Base-by-base conservation (phyloP, 2,797 vertebrate genomes). In the Hoplostethus atlanticus region DNA sequence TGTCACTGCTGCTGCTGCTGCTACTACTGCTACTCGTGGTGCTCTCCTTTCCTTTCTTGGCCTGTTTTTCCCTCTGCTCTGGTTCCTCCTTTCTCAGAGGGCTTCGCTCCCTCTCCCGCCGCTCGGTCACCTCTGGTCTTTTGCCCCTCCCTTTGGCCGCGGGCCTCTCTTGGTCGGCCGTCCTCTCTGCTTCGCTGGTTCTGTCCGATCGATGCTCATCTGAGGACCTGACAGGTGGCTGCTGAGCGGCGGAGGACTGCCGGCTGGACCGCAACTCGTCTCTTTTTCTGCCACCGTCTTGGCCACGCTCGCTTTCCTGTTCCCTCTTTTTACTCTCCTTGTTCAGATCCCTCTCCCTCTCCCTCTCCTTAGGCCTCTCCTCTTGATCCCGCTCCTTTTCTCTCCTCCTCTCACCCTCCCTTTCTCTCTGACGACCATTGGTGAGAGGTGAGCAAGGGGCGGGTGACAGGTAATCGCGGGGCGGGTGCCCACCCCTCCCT, bases 11-110 rank as follows among this genome's bases (percentile, higher is more conserved):
- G 0, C 88, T 74, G 0, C 81, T 76, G 0, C 85, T 77, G 0
- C 87, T 77, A 0, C 85, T 81, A 0, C 85, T 87, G 0, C 88
- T 86, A 4, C 90, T 92, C 30, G 87, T 90, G 13, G 86, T 91
- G 59, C 84, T 87, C 47, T 84, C 84, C 44, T 31, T 62, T 10
- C 10, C 74, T 36, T 82, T 87, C 65, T 83, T 87, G 1, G 46
- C 78, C 36, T 0, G 63, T 60, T 77, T 85, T 2, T 10, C 46
- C 65, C 66, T 80, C 16, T 65, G 81, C 0, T 80, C 86, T 0
- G 0, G 25, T 28, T 69, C 84, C 11, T 84, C 84, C 57, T 84
- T 87, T 1, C 48, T 81, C 0, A 34, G 42, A 0, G 83, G 76
- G 54, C 80, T 87, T 11, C 53, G 79, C 2, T 57, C 71, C 58